phyloP scores from a whole-genome alignment of 2,888 invertebrate species.

The Apamea sordens region DNA sequence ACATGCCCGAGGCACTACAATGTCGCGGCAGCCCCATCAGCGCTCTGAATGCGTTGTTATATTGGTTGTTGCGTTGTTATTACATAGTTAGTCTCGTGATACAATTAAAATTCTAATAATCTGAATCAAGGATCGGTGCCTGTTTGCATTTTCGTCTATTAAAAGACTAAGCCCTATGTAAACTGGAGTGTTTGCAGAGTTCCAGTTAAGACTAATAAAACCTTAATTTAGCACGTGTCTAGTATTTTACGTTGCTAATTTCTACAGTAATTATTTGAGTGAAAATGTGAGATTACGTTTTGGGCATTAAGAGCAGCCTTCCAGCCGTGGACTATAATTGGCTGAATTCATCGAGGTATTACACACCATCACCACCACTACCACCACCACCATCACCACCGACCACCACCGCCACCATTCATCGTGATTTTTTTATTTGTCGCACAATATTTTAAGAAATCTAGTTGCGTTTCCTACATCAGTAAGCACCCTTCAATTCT shows the following conservation, averaged over 20 bases:
- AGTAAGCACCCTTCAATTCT: not conserved
- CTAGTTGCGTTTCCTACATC: too few relatives aligned
- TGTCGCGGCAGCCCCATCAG: too few relatives aligned
- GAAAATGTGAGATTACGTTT: not conserved
- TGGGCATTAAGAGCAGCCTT: not conserved
- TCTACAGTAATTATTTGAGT: not conserved
- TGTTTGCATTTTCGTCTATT: not conserved
- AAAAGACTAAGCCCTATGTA: not conserved
- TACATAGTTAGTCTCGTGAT: not conserved
- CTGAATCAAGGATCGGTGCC: not conserved
- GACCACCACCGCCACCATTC: too few relatives aligned
- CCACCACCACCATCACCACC: too few relatives aligned
- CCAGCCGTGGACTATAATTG: not conserved
- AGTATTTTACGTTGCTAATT: not conserved
- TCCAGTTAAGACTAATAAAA: not conserved
- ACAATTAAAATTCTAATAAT: not conserved
- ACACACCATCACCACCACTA: too few relatives aligned
- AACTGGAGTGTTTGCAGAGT: not conserved
- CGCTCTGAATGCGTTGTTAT: too few relatives aligned
- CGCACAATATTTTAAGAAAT: not conserved
- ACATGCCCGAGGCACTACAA: too few relatives aligned
- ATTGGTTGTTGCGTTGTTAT: too few relatives aligned
- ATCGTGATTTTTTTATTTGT: too few relatives aligned
- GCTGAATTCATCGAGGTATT: not conserved
- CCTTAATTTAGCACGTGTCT: not conserved